Evolutionary conservation across 2,888 invertebrate species (phyloP).

Genomic region (Caenorhabditis sp.): DNA sequence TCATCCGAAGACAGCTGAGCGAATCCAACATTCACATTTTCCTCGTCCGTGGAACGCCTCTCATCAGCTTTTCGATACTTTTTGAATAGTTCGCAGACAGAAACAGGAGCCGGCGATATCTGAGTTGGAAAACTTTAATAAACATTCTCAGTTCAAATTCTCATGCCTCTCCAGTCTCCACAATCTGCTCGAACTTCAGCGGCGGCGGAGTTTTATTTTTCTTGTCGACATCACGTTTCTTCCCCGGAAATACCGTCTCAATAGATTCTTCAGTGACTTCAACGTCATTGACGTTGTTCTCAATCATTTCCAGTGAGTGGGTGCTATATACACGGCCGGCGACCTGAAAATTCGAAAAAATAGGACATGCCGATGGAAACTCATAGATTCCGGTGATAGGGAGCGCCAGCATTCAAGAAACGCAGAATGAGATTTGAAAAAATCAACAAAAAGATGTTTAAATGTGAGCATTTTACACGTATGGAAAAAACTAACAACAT

Average conservation of each 20-base stretch:
- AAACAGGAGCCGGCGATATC: constrained; percentile 39
- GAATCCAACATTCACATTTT: constrained; percentile 42
- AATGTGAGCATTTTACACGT: too few species aligned
- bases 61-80: constrained; percentile 24
- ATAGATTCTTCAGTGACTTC: too few species aligned
- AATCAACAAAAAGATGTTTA: too few species aligned
- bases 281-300: not conserved
- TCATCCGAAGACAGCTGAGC: constrained; percentile 43
- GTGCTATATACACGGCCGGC: constrained; percentile 28
- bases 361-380: not conserved
- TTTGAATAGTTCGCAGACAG: constrained; percentile 44
- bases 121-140: constrained; percentile 14
- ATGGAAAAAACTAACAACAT: too few species aligned
- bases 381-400: too few species aligned
- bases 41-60: not conserved
- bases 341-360: constrained; percentile 13
- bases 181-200: constrained; percentile 17
- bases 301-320: constrained; percentile 24
- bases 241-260: not conserved
- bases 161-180: constrained; percentile 16
- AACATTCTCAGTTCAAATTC: not conserved
- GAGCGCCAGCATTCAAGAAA: too few species aligned
- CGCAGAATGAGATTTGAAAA: too few species aligned
- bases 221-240: not conserved
- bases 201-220: constrained; percentile 24